phyloP scores from a whole-genome alignment of 2,797 vertebrate genomes.

The Thripadectes ignobilis region DNA sequence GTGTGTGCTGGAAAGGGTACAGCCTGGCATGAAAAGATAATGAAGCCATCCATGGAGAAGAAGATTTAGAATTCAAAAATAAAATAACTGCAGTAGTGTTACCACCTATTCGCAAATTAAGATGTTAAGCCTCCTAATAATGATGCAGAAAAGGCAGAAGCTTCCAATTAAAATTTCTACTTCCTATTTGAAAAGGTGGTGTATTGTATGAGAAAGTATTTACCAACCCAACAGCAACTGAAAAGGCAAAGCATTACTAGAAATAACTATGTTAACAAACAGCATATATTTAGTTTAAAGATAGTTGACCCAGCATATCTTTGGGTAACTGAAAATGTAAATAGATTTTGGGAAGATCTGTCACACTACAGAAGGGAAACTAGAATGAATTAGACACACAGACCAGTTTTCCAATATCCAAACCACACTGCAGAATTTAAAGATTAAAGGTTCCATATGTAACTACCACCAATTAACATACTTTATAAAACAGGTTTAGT shows the following conservation, averaged over 20 bases:
- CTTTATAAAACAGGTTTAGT: not conserved
- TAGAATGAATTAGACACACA: not conserved
- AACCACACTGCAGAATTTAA: not conserved
- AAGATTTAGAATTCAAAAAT: not conserved
- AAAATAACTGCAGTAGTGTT: not conserved
- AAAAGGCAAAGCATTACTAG: not conserved
- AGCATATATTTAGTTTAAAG: not conserved
- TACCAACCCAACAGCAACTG: not conserved
- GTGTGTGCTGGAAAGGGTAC: not conserved
- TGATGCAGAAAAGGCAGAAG: not conserved
- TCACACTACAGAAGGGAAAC: not conserved
- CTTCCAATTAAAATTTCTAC: not conserved
- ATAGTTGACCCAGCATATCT: not conserved
- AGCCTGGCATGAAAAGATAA: not conserved
- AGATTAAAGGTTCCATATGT: not conserved
- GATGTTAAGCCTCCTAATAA: not conserved
- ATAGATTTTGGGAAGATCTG: rapidly evolving
- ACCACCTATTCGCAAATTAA: rapidly evolving
- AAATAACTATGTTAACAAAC: not conserved
- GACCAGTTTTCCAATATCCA: not conserved
- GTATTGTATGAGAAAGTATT: not conserved
- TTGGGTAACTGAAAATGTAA: not conserved
- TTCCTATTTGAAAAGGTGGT: not conserved
- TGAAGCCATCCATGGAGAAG: not conserved
- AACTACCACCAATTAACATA: not conserved